Percentiles rank a stretch among this genome's conserved stretches.
Evolutionary conservation across 2,113 vertebrate species (phyloP).

Genomic region (Picathartes gymnocephalus): DNA sequence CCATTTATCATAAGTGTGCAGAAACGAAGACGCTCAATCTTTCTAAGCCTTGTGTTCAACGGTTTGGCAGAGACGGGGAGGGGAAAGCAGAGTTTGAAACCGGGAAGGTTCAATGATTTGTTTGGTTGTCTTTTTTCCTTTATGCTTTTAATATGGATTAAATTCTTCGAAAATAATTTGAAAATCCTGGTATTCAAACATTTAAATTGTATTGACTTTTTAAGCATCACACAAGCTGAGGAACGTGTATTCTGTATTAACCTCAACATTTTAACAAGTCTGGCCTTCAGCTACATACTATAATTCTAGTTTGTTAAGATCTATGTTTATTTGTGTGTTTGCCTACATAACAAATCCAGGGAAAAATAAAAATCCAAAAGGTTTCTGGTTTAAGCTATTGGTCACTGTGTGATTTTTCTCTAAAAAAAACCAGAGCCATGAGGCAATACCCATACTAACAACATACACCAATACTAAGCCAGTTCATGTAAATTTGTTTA

Average conservation of each 20-base stretch:
- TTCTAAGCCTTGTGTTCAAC: neutral
- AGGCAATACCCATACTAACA: neutral
- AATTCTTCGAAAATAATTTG: neutral
- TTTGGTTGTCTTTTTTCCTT: neutral
- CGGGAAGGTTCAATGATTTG: neutral
- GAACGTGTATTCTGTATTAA: neutral
- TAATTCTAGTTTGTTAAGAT: neutral
- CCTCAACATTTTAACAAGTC: neutral
- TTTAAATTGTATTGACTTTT: neutral
- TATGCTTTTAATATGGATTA: neutral
- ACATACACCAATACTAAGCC: neutral
- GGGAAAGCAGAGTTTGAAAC: neutral
- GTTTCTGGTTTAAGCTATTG: neutral
- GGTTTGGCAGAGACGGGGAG: accelerated
- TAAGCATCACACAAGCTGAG: neutral
- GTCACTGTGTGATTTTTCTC: neutral
- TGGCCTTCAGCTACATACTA: neutral
- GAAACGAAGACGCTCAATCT: neutral
- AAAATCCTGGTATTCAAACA: neutral
- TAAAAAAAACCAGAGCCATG: neutral
- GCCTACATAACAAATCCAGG: neutral
- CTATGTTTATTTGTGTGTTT: neutral
- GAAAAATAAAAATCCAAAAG: neutral
- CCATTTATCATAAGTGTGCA: neutral
- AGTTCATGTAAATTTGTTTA: neutral